A percentile compares a stretch with the other conserved stretches of the same genome.
These are phyloP conservation scores for Timema cristinae DNA, from an alignment of 2,888 invertebrate species.

Conservation along the genomic window DNA sequence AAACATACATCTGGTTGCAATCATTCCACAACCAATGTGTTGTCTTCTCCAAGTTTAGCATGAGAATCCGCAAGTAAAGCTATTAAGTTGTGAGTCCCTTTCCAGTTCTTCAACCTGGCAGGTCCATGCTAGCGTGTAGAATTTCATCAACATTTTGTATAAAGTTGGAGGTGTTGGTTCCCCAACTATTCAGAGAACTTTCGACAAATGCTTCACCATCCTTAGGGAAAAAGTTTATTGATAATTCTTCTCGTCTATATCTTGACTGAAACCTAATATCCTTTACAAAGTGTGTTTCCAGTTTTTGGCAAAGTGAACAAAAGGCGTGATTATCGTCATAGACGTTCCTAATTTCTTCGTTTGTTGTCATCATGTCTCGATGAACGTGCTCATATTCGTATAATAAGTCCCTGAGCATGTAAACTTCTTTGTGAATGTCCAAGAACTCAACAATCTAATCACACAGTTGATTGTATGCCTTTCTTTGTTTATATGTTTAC, in stretches of 20 bases:
- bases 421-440: no score
- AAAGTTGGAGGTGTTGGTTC: neutral
- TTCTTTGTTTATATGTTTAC: neutral
- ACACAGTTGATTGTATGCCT: neutral
- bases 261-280: neutral
- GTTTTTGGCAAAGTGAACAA: neutral
- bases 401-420: neutral
- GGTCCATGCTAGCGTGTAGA: neutral
- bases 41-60: no score
- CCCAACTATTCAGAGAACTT: neutral
- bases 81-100: no score
- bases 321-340: neutral
- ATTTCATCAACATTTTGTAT: neutral
- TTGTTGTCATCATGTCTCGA: neutral
- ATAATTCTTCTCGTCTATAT: neutral
- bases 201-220: neutral
- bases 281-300: neutral
- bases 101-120: no score
- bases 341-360: neutral
- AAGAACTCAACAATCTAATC: conserved; percentile 2
- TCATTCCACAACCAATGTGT: no score
- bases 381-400: neutral
- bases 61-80: no score
- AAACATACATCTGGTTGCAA: no score
- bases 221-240: neutral